Conservation (phyloP, 1,140 invertebrate species). For the Trichoplusia ni region DNA sequence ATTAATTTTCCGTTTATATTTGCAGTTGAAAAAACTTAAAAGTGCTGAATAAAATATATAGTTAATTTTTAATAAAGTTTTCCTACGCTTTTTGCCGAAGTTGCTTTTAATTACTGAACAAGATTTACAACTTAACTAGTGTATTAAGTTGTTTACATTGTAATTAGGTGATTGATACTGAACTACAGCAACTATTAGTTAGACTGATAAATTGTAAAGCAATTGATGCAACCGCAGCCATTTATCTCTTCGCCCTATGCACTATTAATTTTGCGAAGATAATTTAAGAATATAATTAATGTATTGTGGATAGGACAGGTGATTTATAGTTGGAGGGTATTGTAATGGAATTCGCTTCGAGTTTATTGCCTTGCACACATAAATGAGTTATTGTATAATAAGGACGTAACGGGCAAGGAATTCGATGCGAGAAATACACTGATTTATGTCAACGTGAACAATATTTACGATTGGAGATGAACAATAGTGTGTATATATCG, state of each 20-base stretch:
- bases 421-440: too few relatives aligned
- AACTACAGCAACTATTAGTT: not conserved
- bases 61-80: too few relatives aligned
- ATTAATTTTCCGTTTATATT: too few relatives aligned
- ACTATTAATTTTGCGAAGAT: not conserved
- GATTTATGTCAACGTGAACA: too few relatives aligned
- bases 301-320: slow-evolving; percentile 2
- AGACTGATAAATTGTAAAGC: not conserved
- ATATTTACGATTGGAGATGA: too few relatives aligned
- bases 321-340: not conserved
- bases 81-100: not conserved
- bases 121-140: slow-evolving; percentile 34
- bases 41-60: too few relatives aligned
- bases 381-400: not conserved
- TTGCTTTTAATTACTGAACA: slow-evolving; percentile 35
- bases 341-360: not conserved
- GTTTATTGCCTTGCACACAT: not conserved
- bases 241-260: not conserved
- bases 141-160: slow-evolving; percentile 32
- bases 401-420: too few relatives aligned
- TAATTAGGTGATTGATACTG: slow-evolving; percentile 34
- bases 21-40: too few relatives aligned
- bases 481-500: too few relatives aligned
- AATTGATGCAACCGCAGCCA: not conserved
- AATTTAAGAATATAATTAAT: slow-evolving; percentile 18